Percentiles rank a stretch among this genome's conserved stretches.
Evolutionary conservation across 53 echinoderm and acorn worm species (phyloP).

Genomic region (Holothuria leucospilota): DNA sequence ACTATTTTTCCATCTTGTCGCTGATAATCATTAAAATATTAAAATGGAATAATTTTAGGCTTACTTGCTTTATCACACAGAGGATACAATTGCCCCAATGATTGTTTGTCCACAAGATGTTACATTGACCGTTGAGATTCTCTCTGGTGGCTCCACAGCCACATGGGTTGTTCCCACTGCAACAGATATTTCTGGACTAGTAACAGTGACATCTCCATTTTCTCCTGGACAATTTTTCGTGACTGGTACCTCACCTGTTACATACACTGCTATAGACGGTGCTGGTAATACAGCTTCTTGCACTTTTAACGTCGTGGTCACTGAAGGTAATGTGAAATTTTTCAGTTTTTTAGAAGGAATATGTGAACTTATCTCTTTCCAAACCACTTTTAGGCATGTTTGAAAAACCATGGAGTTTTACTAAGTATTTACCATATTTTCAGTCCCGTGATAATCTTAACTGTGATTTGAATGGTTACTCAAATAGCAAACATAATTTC

Average conservation of each 20-base stretch:
- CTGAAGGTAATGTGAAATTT: conserved; percentile 23
- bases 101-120: conserved; percentile 28
- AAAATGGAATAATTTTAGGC: neutral
- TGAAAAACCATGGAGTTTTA: neutral
- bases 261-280: conserved; percentile 20
- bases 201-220: conserved; percentile 31
- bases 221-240: conserved; percentile 14
- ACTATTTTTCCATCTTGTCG: too few species aligned
- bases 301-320: conserved; percentile 7
- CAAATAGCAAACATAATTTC: too few species aligned
- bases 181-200: conserved; percentile 26
- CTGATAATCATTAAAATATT: too few species aligned
- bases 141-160: conserved; percentile 25
- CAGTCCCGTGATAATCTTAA: too few species aligned
- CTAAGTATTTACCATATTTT: too few species aligned
- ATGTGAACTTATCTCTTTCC: too few species aligned
- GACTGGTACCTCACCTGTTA: conserved; percentile 33
- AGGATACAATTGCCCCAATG: neutral
- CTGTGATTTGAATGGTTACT: too few species aligned
- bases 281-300: conserved; percentile 37
- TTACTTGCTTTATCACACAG: neutral
- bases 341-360: neutral
- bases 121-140: conserved; percentile 9
- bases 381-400: neutral
- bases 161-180: conserved; percentile 42